These are phyloP conservation scores for Ailuropoda melanoleuca DNA, from an alignment of 2,113 vertebrate genomes.

Conservation along the genomic window DNA sequence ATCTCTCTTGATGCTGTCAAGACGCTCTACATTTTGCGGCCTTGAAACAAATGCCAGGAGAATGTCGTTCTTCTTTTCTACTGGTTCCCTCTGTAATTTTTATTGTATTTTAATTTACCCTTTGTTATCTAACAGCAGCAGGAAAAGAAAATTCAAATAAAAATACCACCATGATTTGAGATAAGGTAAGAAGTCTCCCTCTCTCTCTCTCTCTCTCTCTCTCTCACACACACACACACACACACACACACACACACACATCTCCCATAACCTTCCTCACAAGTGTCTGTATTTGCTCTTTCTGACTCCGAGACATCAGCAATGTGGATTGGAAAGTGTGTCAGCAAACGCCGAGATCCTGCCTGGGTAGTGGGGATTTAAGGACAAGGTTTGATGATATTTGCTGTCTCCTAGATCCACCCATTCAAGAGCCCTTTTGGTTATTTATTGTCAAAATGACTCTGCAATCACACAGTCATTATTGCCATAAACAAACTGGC, in stretches of 20 bases:
- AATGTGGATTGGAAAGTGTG: accelerated
- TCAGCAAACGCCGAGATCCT: not conserved
- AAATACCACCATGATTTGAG: slow-evolving; percentile 29
- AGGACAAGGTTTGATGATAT: not conserved
- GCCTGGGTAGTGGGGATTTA: not conserved
- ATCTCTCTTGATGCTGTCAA: slow-evolving; percentile 46
- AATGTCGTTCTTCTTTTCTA: slow-evolving; percentile 54
- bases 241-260: not conserved
- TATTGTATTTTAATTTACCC: slow-evolving; percentile 62
- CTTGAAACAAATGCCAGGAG: slow-evolving; percentile 72
- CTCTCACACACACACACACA: not conserved
- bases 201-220: not conserved
- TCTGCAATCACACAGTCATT: not conserved
- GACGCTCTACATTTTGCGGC: slow-evolving; percentile 54
- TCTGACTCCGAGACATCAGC: not conserved
- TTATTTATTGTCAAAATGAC: not conserved
- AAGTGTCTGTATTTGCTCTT: not conserved
- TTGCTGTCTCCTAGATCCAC: not conserved
- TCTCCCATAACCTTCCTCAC: not conserved
- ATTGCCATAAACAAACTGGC: not conserved
- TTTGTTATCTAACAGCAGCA: slow-evolving; percentile 56
- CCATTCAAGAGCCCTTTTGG: not conserved
- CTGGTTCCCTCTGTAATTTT: slow-evolving; percentile 52
- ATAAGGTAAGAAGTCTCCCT: not conserved
- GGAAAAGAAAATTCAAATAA: slow-evolving; percentile 55